phyloP scores from a whole-genome alignment of 1,140 invertebrate species.

The Halesus radiatus region DNA sequence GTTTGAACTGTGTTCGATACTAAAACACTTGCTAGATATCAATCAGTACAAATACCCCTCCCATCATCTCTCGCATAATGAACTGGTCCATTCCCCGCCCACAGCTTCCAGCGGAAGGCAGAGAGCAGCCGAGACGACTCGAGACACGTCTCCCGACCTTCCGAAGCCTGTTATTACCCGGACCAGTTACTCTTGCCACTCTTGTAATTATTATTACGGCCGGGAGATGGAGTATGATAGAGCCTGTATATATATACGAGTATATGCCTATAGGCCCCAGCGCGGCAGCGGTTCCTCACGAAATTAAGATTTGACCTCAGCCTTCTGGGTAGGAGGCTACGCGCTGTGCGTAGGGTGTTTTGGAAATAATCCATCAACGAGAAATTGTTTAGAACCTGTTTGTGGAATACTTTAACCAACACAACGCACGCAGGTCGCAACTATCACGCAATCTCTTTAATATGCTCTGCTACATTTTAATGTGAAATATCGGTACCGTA shows the following conservation, averaged over 20 bases:
- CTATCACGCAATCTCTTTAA: no score
- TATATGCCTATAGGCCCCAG: no score
- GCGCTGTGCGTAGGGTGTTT: background rate
- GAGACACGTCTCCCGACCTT: slow-evolving; percentile 8
- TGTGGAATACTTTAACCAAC: no score
- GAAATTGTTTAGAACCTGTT: no score
- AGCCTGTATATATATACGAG: background rate
- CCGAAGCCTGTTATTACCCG: slow-evolving; percentile 18
- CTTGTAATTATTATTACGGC: slow-evolving; percentile 3
- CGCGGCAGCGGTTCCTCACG: slow-evolving; percentile 16
- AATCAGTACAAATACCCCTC: no score
- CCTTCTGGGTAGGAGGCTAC: background rate
- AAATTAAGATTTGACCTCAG: slow-evolving; percentile 36
- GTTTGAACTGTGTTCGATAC: no score
- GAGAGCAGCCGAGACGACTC: background rate
- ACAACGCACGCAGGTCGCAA: no score
- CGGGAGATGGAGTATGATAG: background rate
- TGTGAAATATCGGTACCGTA: no score
- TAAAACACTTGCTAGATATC: no score
- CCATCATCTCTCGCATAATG: background rate
- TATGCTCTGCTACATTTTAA: no score
- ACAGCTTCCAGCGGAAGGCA: background rate
- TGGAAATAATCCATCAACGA: no score
- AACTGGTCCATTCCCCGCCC: slow-evolving; percentile 7
- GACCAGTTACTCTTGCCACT: background rate